Base-by-base conservation (phyloP, 2,113 vertebrate genomes). In the Bubo bubo region DNA sequence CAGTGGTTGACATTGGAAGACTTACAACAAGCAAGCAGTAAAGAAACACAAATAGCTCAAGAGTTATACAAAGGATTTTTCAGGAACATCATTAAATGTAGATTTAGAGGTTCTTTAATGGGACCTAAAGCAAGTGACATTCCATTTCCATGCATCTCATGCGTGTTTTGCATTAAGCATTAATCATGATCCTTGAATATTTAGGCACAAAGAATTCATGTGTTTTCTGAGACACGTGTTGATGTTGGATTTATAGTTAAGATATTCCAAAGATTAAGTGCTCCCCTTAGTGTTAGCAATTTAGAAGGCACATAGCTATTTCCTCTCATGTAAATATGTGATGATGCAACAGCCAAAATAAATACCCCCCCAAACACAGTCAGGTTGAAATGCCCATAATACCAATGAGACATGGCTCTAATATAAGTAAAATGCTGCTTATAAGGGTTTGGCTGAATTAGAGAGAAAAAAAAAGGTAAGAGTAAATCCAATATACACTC, bases 261-360 rank as follows among this genome's bases (percentile, higher is more conserved):
- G 92, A 94, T 95, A 97, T 67, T 95, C 76, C 83, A 64, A 95
- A 98, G 97, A 97, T 95, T 96, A 97, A 97, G 93, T 93, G 91
- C 92, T 95, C 94, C 96, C 88, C 94, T 98, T 95, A 95, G 96
- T 64, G 66, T 96, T 80, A 94, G 93, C 88, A 94, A 91, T 92
- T 97, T 93, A 97, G 89, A 96, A 98, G 92, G 96, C 96, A 95
- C 94, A 90, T 7, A 97, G 91, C 91, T 96, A 95, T 97, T 98
- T 98, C 93, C 96, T 96, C 95, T 93, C 20, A 0, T 93, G 96
- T 97, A 90, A 96, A 94, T 94, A 82, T 14, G 39, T 59, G 63
- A 84, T 39, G 81, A 95, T 70, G 47, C 73, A 80, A 86, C 62
- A 89, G 97, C 97, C 97, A 98, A 98, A 96, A 93, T 95, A 98